Conservation (phyloP, 2,888 invertebrate species). For the Exephanes ischioxanthus region DNA sequence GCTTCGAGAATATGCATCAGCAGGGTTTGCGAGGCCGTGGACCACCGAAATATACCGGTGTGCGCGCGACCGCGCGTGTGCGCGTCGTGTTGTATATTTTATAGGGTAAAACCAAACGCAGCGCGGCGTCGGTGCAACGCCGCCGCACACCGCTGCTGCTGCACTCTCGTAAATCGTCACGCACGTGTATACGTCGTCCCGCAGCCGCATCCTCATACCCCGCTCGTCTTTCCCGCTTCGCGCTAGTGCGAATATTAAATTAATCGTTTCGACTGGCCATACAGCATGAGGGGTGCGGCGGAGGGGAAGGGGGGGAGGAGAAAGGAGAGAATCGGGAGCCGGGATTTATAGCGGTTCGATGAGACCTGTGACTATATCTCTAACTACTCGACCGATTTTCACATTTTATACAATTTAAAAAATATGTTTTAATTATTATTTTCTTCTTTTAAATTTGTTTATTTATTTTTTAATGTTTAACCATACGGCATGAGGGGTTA, state of each 20-base stretch:
- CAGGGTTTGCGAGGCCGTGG: constrained; percentile 32
- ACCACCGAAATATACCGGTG: not conserved
- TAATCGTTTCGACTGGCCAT: constrained; percentile 69
- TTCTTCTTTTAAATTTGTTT: too few relatives aligned
- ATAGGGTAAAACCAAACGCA: constrained; percentile 26
- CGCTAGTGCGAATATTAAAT: constrained; percentile 71
- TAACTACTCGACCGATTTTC: too few relatives aligned
- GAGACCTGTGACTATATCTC: too few relatives aligned
- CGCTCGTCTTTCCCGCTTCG: constrained; percentile 19
- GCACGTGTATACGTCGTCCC: constrained; percentile 67
- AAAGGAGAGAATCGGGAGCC: constrained; percentile 67
- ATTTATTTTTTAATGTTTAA: not conserved
- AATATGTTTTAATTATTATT: too few relatives aligned
- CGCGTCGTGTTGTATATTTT: constrained; percentile 13
- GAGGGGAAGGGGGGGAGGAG: not conserved
- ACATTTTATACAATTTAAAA: too few relatives aligned
- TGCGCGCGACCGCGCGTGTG: constrained; percentile 17
- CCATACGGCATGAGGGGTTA: constrained; percentile 42
- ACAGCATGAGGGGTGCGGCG: constrained; percentile 18
- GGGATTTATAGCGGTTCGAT: constrained; percentile 47
- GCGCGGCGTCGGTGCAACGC: not conserved
- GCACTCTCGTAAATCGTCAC: constrained; percentile 69
- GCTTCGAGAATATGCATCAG: constrained; percentile 54
- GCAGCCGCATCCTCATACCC: constrained; percentile 50
- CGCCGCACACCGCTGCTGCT: constrained; percentile 9